Conservation (phyloP, 2,888 invertebrate genomes). For the Ceraclea dissimilis region DNA sequence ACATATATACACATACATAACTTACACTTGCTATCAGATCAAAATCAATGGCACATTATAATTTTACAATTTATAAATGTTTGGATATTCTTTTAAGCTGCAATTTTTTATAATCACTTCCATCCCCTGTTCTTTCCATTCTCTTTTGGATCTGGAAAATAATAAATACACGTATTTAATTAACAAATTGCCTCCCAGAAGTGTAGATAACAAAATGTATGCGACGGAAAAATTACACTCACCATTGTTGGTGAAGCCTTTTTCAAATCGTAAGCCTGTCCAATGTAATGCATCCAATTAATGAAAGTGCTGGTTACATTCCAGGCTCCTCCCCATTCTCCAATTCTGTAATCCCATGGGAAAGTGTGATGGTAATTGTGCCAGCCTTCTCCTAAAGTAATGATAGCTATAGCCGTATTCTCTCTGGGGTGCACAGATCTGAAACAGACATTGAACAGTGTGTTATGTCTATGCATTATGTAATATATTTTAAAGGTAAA, state of each 20-base stretch:
- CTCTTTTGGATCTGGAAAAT: background rate
- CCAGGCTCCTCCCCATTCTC: conserved; percentile 63
- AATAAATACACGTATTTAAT: background rate
- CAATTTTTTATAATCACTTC: background rate
- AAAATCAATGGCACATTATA: no score
- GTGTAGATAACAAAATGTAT: no score
- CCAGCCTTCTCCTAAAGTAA: conserved; percentile 82
- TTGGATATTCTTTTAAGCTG: no score
- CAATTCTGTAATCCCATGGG: conserved; percentile 88
- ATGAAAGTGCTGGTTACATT: conserved; percentile 51
- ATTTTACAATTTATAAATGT: no score
- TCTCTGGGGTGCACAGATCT: conserved; percentile 74
- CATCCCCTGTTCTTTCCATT: background rate
- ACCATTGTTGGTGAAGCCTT: conserved; percentile 34
- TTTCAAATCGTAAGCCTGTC: conserved; percentile 58
- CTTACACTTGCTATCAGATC: no score
- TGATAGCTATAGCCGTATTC: conserved; percentile 62
- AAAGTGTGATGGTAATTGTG: conserved; percentile 93
- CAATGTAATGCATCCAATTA: conserved; percentile 50
- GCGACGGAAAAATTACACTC: no score
- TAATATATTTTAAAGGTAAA: no score
- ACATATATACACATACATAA: no score
- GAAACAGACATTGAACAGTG: conserved; percentile 27
- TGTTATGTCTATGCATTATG: no score
- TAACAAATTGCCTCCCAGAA: background rate